These are phyloP conservation scores for Drosophila busckii DNA, from an alignment of 1,140 invertebrate genomes.

Conservation along the genomic window DNA sequence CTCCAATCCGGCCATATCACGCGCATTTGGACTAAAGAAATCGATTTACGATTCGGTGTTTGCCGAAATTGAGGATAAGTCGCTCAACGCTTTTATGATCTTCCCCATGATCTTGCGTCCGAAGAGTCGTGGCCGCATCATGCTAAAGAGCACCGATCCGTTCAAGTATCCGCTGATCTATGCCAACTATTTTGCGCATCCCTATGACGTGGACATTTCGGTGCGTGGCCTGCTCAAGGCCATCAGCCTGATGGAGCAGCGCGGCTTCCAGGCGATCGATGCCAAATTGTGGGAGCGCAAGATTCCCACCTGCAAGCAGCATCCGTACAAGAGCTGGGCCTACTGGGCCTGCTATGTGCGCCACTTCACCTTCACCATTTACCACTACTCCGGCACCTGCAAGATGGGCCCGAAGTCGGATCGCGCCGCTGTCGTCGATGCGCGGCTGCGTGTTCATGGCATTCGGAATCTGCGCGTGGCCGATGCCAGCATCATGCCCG, in stretches of 20 bases:
- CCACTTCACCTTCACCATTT: conserved; percentile 86
- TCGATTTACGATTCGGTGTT: conserved; percentile 81
- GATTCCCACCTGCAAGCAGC: conserved; percentile 83
- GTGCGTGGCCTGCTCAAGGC: conserved; percentile 83
- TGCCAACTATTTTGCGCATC: conserved; percentile 86
- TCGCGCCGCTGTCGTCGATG: conserved; percentile 85
- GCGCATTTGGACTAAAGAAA: conserved; percentile 82
- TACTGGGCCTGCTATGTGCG: conserved; percentile 87
- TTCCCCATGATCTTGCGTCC: conserved; percentile 87
- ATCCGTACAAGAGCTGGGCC: conserved; percentile 82
- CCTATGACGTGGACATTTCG: conserved; percentile 83
- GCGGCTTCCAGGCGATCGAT: conserved; percentile 81
- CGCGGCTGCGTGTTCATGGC: conserved; percentile 85
- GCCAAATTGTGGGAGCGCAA: conserved; percentile 82
- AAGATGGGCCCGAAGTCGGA: conserved; percentile 89
- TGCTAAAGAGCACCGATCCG: conserved; percentile 85
- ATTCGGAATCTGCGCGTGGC: conserved; percentile 85
- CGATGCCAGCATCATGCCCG: conserved; percentile 87
- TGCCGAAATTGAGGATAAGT: conserved; percentile 79
- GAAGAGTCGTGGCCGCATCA: conserved; percentile 86
- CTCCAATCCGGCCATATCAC: conserved; percentile 80
- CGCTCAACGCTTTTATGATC: conserved; percentile 82
- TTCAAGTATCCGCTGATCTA: conserved; percentile 88
- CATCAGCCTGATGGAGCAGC: conserved; percentile 81
- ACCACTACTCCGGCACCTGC: conserved; percentile 89